Evolutionary conservation across 2,888 invertebrate species (phyloP).

Genomic region (Yponomeuta plumbellus): DNA sequence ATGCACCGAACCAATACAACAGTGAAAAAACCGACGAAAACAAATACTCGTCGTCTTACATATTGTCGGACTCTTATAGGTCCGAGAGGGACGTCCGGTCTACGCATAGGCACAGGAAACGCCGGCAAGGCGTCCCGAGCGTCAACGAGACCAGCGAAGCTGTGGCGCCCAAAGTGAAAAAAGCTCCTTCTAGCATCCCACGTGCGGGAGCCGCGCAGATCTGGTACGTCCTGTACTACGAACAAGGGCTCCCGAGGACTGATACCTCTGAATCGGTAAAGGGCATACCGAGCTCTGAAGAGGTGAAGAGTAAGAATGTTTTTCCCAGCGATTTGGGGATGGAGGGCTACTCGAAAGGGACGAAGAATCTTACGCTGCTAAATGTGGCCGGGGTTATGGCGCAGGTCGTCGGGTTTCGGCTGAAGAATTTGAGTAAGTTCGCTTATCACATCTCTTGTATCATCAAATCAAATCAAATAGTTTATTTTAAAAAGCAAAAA

Average conservation of each 20-base stretch:
- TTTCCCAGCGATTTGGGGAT: slow-evolving; percentile 59
- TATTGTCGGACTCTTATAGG: slow-evolving; percentile 43
- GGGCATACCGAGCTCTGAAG: slow-evolving; percentile 45
- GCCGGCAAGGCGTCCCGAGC: slow-evolving; percentile 46
- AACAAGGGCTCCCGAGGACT: slow-evolving; percentile 54
- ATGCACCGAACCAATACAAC: slow-evolving; percentile 37
- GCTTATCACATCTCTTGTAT: no score
- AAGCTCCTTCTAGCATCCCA: slow-evolving; percentile 38
- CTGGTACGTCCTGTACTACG: slow-evolving; percentile 65
- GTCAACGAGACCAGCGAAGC: slow-evolving; percentile 46
- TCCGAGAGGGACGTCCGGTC: slow-evolving; percentile 44
- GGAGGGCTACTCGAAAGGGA: slow-evolving; percentile 47
- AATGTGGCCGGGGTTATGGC: slow-evolving; percentile 58
- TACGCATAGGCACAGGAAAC: slow-evolving; percentile 57
- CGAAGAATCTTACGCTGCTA: slow-evolving; percentile 57
- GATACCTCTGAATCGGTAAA: slow-evolving; percentile 36
- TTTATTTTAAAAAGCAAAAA: no score
- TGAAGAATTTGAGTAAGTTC: slow-evolving; percentile 63
- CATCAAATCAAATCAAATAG: no score
- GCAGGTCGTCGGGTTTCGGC: slow-evolving; percentile 60
- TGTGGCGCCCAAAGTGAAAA: slow-evolving; percentile 42
- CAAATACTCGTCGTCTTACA: slow-evolving; percentile 46
- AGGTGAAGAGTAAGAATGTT: slow-evolving; percentile 51
- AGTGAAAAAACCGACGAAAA: slow-evolving; percentile 52
- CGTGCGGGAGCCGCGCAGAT: slow-evolving; percentile 50